Conservation (phyloP, 2,888 invertebrate species). For the Drosophila ustulata region DNA sequence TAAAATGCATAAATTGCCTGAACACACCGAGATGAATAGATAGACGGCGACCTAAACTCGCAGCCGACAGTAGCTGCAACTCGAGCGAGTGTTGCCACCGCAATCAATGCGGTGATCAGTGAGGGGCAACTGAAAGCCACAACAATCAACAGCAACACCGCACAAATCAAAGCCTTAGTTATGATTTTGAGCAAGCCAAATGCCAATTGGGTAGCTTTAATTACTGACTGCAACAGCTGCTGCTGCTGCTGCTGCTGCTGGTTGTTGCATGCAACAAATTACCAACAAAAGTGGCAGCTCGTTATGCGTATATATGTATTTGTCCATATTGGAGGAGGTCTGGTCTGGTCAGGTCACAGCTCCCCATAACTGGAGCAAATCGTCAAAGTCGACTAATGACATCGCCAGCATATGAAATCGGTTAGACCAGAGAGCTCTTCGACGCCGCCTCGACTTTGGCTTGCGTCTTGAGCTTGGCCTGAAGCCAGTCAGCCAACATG, state of each 20-base stretch:
- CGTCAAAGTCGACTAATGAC: conserved; percentile 44
- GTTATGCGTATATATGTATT: conserved; percentile 2
- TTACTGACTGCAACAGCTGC: conserved; percentile 42
- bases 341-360: conserved; percentile 24
- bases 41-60: conserved; percentile 18
- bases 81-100: conserved; percentile 18
- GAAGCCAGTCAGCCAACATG: conserved; percentile 55
- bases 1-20: conserved; percentile 61
- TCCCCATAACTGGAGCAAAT: conserved; percentile 48
- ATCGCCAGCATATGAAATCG: conserved; percentile 46
- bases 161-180: conserved; percentile 40
- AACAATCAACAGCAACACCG: conserved; percentile 52
- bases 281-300: conserved; percentile 39
- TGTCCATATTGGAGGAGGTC: not conserved
- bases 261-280: conserved; percentile 59
- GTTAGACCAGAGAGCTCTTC: conserved; percentile 1
- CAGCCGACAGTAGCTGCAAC: not conserved
- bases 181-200: conserved; percentile 46
- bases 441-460: not conserved
- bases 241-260: not conserved
- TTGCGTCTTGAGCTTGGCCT: conserved; percentile 4
- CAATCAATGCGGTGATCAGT: conserved; percentile 19
- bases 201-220: conserved; percentile 55
- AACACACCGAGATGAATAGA: conserved; percentile 22
- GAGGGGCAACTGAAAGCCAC: conserved; percentile 34